These are phyloP conservation scores for Rallus limicola DNA, from an alignment of 2,113 vertebrate species.

Conservation along the genomic window DNA sequence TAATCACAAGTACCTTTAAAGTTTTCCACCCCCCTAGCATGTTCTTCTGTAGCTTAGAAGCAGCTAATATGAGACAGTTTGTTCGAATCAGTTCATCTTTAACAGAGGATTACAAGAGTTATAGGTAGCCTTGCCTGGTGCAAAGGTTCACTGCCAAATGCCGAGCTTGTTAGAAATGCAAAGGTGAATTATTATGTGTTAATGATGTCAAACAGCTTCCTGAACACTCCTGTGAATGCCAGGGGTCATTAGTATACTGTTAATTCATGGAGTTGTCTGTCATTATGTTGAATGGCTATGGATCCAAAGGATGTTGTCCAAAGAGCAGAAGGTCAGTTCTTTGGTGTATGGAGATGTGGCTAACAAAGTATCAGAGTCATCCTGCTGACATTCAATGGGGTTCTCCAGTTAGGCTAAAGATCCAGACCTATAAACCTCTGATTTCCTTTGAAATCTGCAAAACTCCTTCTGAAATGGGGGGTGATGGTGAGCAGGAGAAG, in stretches of 20 bases:
- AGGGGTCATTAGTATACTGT: not conserved
- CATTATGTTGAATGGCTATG: not conserved
- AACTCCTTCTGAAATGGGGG: not conserved
- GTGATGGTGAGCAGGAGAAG: not conserved
- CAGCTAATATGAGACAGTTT: not conserved
- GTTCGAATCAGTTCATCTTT: not conserved
- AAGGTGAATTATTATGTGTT: not conserved
- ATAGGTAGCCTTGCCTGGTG: not conserved
- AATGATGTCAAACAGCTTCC: not conserved
- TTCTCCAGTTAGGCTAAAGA: not conserved
- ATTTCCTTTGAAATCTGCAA: not conserved
- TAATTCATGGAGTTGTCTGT: not conserved
- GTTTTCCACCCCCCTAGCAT: not conserved
- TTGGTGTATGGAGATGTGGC: fast-evolving
- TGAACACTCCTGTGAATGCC: not conserved
- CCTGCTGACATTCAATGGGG: too few species aligned
- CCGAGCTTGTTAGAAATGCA: not conserved
- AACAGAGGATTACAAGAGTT: not conserved
- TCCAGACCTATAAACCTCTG: not conserved
- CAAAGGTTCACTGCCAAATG: not conserved
- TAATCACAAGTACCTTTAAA: not conserved
- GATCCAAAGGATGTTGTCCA: not conserved
- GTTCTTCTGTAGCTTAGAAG: not conserved
- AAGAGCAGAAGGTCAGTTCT: not conserved
- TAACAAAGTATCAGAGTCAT: not conserved